Conservation (phyloP, 2,113 vertebrate species). For the Alces alces region DNA sequence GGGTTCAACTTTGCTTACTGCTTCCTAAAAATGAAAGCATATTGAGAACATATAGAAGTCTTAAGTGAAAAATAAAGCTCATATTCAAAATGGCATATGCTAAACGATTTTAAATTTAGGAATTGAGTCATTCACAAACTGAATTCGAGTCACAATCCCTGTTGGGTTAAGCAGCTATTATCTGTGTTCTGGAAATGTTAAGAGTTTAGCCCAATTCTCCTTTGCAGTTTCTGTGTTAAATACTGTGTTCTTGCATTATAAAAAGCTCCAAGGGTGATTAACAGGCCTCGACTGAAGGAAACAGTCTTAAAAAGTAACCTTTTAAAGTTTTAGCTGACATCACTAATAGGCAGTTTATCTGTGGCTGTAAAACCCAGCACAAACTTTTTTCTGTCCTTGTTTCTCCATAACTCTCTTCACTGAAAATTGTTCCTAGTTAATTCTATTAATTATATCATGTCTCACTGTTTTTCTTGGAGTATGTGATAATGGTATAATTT, state of each 20-base stretch:
- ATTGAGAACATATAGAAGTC: neutral
- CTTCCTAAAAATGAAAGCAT: neutral
- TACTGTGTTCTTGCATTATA: constrained; percentile 15
- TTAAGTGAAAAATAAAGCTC: neutral
- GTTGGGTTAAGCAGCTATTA: constrained; percentile 12
- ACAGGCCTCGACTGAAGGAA: neutral
- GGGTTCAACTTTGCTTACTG: neutral
- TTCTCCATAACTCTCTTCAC: constrained; percentile 9
- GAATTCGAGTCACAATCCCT: neutral
- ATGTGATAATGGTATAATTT: constrained; percentile 47
- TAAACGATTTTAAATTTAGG: neutral
- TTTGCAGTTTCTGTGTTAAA: neutral
- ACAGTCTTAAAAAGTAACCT: constrained; percentile 16
- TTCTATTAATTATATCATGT: constrained; percentile 45
- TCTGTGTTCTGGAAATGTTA: constrained; percentile 10
- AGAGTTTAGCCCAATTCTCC: constrained; percentile 12
- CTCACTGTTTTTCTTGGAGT: constrained; percentile 2
- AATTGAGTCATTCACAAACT: neutral
- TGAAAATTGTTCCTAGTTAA: constrained; percentile 7
- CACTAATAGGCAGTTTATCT: neutral
- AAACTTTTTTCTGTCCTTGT: neutral
- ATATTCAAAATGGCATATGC: neutral
- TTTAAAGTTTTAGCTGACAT: constrained; percentile 26
- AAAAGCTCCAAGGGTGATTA: constrained; percentile 27
- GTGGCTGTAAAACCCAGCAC: neutral